Percentiles rank a stretch among this genome's conserved stretches.
phyloP scores from a whole-genome alignment of 2,888 invertebrate species.

The Tricholauxania praeusta region DNA sequence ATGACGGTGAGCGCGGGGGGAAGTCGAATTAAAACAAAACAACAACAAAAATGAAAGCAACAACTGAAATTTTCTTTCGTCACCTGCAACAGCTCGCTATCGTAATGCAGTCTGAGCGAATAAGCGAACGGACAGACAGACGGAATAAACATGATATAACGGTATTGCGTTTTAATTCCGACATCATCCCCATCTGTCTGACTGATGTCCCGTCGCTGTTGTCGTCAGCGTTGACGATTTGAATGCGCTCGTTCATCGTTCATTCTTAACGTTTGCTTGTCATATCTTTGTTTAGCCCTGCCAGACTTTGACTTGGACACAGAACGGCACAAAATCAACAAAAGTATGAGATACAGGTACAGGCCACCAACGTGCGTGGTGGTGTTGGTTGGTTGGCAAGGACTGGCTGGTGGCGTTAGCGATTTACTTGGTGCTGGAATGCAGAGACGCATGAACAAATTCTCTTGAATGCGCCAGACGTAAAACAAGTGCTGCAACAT shows the following conservation, averaged over 20 bases:
- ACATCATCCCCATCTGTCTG: background rate
- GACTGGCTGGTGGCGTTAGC: too few species aligned
- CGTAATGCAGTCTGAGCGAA: background rate
- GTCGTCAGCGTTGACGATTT: background rate
- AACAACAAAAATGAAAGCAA: slow-evolving; percentile 16
- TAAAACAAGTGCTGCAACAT: too few species aligned
- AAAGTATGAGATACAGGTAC: too few species aligned
- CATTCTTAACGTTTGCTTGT: slow-evolving; percentile 15
- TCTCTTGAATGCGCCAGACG: too few species aligned
- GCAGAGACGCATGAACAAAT: too few species aligned
- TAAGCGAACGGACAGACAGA: background rate
- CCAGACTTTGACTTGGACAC: background rate
- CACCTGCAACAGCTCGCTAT: slow-evolving; percentile 7
- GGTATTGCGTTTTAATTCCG: too few species aligned
- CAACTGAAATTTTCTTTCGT: slow-evolving; percentile 11
- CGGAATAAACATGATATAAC: background rate
- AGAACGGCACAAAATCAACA: too few species aligned
- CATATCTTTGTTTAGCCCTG: slow-evolving; percentile 9
- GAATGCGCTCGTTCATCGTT: background rate
- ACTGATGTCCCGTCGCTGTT: background rate
- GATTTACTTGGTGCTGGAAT: too few species aligned
- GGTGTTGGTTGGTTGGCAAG: too few species aligned
- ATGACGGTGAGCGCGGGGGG: too few species aligned
- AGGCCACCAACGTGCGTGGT: too few species aligned
- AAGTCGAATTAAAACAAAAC: too few species aligned